phyloP scores from a whole-genome alignment of 2,888 invertebrate species.

The Aphodius sticticus region DNA sequence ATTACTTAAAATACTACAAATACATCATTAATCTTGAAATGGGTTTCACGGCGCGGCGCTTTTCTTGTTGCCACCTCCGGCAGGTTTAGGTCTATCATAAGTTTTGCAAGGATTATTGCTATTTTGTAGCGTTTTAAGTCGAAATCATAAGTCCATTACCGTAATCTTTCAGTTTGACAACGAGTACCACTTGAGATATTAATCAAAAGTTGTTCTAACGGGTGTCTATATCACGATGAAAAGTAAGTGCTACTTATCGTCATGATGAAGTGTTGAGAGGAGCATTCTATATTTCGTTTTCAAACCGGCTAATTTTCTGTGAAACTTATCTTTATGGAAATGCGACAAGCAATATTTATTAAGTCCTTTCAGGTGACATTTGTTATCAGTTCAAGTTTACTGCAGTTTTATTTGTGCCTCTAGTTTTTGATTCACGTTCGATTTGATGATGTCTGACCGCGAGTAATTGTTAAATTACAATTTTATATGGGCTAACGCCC shows the following conservation, averaged over 20 bases:
- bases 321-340: neutral
- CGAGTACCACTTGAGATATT: slow-evolving; percentile 4
- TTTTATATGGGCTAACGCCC: neutral
- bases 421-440: neutral
- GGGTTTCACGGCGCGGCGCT: no score
- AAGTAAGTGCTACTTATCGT: neutral
- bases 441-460: neutral
- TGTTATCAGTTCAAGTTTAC: neutral
- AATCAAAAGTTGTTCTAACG: neutral
- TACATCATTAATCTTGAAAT: no score
- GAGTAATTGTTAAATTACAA: neutral
- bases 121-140: neutral
- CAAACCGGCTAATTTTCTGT: neutral
- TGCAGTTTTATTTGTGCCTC: neutral
- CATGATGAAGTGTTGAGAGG: neutral
- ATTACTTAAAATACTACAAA: no score
- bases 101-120: neutral
- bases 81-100: neutral
- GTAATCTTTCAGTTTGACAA: neutral
- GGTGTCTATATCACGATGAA: neutral
- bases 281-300: neutral
- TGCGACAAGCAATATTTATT: neutral
- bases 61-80: no score
- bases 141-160: neutral
- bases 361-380: neutral